Percentiles rank a stretch among this genome's conserved stretches.
Conservation (phyloP, 92 coral and sea anemone genomes). For the Desmophyllum pertusum region DNA sequence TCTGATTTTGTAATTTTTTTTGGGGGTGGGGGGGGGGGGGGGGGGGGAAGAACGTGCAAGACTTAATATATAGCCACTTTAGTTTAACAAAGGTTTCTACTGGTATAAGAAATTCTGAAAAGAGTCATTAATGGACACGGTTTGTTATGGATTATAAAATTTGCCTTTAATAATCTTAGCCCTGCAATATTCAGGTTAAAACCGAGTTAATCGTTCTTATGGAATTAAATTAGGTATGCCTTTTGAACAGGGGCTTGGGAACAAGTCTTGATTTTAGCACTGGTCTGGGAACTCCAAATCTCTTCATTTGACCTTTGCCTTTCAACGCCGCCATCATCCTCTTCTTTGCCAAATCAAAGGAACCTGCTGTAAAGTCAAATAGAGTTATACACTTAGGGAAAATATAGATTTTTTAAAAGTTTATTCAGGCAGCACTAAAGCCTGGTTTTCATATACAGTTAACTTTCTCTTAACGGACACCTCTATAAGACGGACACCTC, state of each 20-base stretch:
- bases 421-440: too few relatives aligned
- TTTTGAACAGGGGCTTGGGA: conserved; percentile 38
- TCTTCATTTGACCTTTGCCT: conserved; percentile 20
- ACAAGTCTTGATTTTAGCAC: conserved; percentile 30
- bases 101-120: neutral
- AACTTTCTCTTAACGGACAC: too few relatives aligned
- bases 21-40: too few relatives aligned
- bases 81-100: neutral
- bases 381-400: neutral
- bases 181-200: neutral
- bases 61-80: neutral
- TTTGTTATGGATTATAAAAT: neutral
- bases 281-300: conserved; percentile 45
- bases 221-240: conserved; percentile 14
- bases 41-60: neutral
- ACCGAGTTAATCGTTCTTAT: neutral
- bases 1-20: neutral
- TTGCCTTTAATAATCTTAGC: neutral
- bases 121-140: neutral
- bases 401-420: too few relatives aligned
- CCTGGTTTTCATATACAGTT: too few relatives aligned
- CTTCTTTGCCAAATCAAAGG: conserved; percentile 45
- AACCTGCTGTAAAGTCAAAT: conserved; percentile 29
- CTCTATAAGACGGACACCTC: too few relatives aligned
- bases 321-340: conserved; percentile 30